Percentiles rank a stretch among this genome's conserved stretches.
Evolutionary conservation across 2,113 vertebrate genomes (phyloP).

Genomic region (Etheostoma spectabile): DNA sequence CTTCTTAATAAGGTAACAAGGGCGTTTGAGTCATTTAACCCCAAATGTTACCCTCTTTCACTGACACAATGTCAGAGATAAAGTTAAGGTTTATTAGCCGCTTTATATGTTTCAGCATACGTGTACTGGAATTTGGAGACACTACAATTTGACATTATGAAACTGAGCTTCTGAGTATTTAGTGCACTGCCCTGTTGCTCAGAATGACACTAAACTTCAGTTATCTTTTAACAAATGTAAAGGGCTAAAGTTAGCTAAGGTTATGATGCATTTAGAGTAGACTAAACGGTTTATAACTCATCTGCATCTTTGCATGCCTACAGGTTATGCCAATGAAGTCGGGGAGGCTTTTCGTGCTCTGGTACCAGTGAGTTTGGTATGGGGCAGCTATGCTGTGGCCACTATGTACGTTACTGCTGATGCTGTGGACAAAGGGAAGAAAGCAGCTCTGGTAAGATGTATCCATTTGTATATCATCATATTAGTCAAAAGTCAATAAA

Average conservation of each 20-base stretch:
- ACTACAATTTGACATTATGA: not conserved
- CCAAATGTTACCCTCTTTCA: constrained; percentile 34
- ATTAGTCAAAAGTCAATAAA: not conserved
- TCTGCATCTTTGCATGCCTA: not conserved
- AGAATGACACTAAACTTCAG: not conserved
- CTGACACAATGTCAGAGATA: not conserved
- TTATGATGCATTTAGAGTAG: constrained; percentile 13
- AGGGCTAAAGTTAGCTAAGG: not conserved
- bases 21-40: no score
- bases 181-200: not conserved
- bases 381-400: constrained; percentile 93
- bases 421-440: constrained; percentile 93
- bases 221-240: not conserved
- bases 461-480: not conserved
- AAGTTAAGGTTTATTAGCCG: not conserved
- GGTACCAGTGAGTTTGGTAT: constrained; percentile 89
- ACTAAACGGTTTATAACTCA: not conserved
- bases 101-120: not conserved
- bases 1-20: no score
- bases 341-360: constrained; percentile 94
- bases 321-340: constrained; percentile 97
- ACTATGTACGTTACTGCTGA: constrained; percentile 93
- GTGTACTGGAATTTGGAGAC: not conserved
- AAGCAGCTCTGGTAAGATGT: constrained; percentile 88
- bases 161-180: not conserved